phyloP scores from a whole-genome alignment of 2,113 vertebrate genomes.

The Macquaria australasica region DNA sequence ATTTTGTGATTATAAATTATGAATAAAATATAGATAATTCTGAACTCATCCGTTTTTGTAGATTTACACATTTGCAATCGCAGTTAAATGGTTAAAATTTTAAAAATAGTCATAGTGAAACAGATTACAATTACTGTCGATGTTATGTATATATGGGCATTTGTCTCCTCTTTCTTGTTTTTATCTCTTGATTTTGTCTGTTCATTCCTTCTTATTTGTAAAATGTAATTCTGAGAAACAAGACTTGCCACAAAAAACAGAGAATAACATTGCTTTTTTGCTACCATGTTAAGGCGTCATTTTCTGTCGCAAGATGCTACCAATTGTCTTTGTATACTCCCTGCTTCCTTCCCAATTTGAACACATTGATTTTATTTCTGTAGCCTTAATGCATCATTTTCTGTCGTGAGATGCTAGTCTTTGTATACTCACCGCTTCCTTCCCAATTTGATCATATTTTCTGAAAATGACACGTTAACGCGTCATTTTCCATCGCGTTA shows the following conservation, averaged over 20 bases:
- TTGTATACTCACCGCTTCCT: too few species aligned
- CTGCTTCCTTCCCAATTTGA: too few species aligned
- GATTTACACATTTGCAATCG: neutral
- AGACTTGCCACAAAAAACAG: neutral
- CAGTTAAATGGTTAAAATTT: neutral
- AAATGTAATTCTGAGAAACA: neutral
- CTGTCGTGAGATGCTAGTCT: too few species aligned
- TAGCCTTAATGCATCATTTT: too few species aligned
- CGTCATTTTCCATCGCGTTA: too few species aligned
- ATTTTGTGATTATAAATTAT: slow-evolving; percentile 36
- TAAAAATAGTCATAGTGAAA: neutral
- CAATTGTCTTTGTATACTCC: too few species aligned
- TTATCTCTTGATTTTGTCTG: neutral
- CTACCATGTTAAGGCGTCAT: too few species aligned
- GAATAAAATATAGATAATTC: slow-evolving; percentile 4
- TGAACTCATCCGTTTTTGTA: neutral
- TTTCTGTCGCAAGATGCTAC: too few species aligned
- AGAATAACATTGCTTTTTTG: too few species aligned
- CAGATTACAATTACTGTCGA: neutral
- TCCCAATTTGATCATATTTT: too few species aligned
- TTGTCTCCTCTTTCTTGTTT: neutral
- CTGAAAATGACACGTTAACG: too few species aligned
- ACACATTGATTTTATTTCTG: too few species aligned
- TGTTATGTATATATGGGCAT: neutral
- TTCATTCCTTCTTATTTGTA: neutral